phyloP scores from a whole-genome alignment of 2,888 invertebrate species.

The Lasioglossum lativentre region DNA sequence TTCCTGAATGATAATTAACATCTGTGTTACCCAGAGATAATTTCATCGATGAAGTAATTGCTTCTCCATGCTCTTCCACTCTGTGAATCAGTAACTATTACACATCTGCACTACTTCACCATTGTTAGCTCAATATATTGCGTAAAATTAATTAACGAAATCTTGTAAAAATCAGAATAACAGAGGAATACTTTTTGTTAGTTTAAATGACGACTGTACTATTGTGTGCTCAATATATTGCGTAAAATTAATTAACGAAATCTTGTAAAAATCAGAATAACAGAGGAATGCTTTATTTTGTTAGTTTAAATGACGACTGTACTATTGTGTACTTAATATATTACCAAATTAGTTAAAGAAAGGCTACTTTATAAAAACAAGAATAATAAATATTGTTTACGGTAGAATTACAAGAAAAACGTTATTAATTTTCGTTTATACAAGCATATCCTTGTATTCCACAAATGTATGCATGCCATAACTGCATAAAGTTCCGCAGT shows the following conservation, averaged over 20 bases:
- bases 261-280: neutral
- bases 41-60: neutral
- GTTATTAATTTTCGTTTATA: neutral
- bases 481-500: neutral
- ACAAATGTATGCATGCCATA: neutral
- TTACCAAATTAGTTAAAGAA: no score
- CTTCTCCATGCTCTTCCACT: neutral
- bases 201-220: no score
- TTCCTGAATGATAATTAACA: neutral
- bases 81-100: neutral
- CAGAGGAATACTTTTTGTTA: no score
- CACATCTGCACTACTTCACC: neutral
- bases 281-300: no score
- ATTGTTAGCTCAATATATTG: neutral
- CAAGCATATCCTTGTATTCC: neutral
- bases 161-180: neutral
- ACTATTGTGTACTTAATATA: no score
- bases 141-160: neutral
- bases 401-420: no score
- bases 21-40: neutral
- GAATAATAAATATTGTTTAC: no score
- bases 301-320: no score
- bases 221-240: neutral
- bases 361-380: no score
- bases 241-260: neutral